Evolutionary conservation across 2,888 invertebrate genomes (phyloP), one percentile per base, ranked within the genome.

Genomic region (Rhamphomyia laevipes): DNA sequence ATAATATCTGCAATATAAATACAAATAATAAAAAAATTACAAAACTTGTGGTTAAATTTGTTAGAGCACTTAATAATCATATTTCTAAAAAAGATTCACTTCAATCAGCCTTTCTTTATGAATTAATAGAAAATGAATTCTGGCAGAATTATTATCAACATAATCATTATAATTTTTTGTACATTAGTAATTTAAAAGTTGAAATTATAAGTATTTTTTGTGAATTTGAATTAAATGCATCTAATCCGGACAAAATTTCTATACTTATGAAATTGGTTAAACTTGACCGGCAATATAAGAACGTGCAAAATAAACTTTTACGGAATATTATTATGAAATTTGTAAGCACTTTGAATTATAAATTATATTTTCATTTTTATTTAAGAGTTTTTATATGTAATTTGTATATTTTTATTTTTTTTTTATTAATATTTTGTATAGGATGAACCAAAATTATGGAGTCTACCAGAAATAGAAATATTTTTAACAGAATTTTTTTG

Each of bases 1-100:
- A 35, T 35, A 35, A n/a, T 27, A 27, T 27, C 23, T 27, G 23
- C 23, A 27, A 27, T 27, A 27, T 27, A 27, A 27, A 27, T 27
- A 27, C 23, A 27, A 27, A 27, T 27, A 27, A 57, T 55, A 50
- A 52, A 52, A 57, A 60, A 58, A 66, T 65, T 55, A 63, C 60
- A 54, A 61, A 61, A 49, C 58, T 68, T 53, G 63, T 60, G 53
- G 61, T 59, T 35, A 63, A 63, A 53, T 68, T 67, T 58, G 61
- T 67, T 58, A 61, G 59, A 56, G 63, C 63, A 52, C 59, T 68
- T 56, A 58, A 62, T 56, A 45, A 41, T 17, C 27, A 45, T 55
- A 60, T 68, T 54, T 64, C 63, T 55, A 63, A 61, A 56, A 64
- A 62, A 58, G 66, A 64, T 51, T 62, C 62, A 47, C 56, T 67